phyloP scores from a whole-genome alignment of 2,797 vertebrate species.

The Numenius phaeopus region DNA sequence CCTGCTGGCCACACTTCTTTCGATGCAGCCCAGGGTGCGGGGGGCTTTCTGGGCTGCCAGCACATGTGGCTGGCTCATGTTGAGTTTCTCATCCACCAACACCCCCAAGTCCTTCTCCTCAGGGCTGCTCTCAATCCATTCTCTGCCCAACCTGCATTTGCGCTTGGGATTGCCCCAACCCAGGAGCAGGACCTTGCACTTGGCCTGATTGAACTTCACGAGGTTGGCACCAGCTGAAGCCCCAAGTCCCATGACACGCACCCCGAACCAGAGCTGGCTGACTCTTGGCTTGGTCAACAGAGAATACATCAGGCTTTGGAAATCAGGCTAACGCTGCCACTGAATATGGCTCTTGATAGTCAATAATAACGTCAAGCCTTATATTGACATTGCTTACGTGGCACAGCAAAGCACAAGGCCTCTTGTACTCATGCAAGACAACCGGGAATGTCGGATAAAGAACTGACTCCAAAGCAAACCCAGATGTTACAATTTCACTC shows the following conservation, averaged over 20 bases:
- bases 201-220: no score
- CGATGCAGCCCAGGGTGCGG: no score
- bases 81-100: no score
- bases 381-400: neutral
- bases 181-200: no score
- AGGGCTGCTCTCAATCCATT: no score
- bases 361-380: neutral
- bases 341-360: neutral
- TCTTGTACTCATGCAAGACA: neutral
- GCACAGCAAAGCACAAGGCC: neutral
- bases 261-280: neutral
- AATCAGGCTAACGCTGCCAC: neutral
- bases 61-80: no score
- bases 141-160: no score
- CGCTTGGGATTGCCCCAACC: no score
- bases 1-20: no score
- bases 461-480: neutral
- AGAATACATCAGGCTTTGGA: neutral
- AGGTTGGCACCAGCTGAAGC: neutral
- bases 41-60: no score
- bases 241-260: accelerated
- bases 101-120: no score
- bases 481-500: neutral
- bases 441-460: neutral
- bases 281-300: neutral